Conservation (phyloP, 2,113 vertebrate genomes). For the Aegithalos caudatus region DNA sequence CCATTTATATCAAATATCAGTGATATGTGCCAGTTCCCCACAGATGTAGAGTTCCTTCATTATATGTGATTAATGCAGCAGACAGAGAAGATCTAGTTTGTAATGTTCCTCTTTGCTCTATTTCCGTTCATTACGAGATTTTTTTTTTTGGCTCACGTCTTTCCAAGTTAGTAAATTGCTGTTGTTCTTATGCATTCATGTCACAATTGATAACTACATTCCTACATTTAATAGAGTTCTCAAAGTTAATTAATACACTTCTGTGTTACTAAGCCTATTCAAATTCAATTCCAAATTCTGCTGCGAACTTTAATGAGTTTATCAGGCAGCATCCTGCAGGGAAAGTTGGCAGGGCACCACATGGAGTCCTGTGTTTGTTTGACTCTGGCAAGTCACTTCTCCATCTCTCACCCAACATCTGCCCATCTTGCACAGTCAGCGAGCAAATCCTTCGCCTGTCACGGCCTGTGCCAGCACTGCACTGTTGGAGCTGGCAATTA, state of each 20-base stretch:
- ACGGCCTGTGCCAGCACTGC: neutral
- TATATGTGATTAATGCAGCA: neutral
- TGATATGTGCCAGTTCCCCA: neutral
- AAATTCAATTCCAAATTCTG: neutral
- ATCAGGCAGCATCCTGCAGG: neutral
- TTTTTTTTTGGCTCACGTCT: neutral
- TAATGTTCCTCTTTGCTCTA: neutral
- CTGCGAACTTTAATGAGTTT: neutral
- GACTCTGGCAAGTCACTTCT: neutral
- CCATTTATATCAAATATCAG: neutral
- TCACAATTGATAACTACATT: neutral
- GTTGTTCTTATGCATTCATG: neutral
- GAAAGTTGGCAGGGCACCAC: neutral
- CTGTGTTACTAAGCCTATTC: neutral
- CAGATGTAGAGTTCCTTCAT: neutral
- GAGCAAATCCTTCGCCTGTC: neutral
- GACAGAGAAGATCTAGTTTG: neutral
- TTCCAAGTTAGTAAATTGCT: neutral
- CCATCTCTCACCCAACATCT: slow-evolving; percentile 11
- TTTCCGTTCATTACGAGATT: neutral
- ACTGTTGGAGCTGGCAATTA: neutral
- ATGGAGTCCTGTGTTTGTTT: neutral
- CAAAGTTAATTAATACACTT: neutral
- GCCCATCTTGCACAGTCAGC: neutral
- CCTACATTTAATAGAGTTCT: neutral